These are phyloP conservation scores for Apis laboriosa DNA, from an alignment of 1,140 invertebrate genomes.

Conservation along the genomic window DNA sequence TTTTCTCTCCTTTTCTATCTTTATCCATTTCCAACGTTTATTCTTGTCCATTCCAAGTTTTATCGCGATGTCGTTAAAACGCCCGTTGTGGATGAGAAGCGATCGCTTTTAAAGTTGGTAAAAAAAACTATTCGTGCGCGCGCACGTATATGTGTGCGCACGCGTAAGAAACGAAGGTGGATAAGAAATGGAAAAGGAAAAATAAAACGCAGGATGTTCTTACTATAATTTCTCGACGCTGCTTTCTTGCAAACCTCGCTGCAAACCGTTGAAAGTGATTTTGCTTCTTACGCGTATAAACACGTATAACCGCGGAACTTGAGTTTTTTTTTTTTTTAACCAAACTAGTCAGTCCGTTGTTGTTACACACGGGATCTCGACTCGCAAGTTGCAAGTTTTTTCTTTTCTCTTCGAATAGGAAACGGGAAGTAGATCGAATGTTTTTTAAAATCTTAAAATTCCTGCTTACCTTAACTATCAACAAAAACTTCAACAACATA, in stretches of 20 bases:
- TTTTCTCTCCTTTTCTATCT: too few species aligned
- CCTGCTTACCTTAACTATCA: too few species aligned
- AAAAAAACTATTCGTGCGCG: too few species aligned
- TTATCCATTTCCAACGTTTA: too few species aligned
- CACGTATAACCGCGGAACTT: not conserved
- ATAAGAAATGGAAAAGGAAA: not conserved
- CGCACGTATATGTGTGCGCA: too few species aligned
- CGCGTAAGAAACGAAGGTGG: not conserved
- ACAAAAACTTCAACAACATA: too few species aligned
- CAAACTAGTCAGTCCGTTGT: not conserved
- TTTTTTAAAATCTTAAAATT: too few species aligned
- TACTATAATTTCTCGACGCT: not conserved
- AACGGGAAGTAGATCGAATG: too few species aligned
- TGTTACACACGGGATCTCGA: not conserved
- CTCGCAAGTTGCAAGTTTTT: not conserved
- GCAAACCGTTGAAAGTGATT: constrained; percentile 1
- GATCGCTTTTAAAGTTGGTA: too few species aligned
- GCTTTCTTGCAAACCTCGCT: not conserved
- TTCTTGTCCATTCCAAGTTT: too few species aligned
- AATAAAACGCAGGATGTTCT: constrained; percentile 13
- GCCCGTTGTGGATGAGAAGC: too few species aligned
- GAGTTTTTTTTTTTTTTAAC: not conserved
- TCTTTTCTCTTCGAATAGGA: not conserved
- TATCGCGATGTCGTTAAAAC: too few species aligned
- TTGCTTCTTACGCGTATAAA: not conserved